Base-by-base conservation (phyloP, 2,888 invertebrate species). In the Halictus quadricinctus region DNA sequence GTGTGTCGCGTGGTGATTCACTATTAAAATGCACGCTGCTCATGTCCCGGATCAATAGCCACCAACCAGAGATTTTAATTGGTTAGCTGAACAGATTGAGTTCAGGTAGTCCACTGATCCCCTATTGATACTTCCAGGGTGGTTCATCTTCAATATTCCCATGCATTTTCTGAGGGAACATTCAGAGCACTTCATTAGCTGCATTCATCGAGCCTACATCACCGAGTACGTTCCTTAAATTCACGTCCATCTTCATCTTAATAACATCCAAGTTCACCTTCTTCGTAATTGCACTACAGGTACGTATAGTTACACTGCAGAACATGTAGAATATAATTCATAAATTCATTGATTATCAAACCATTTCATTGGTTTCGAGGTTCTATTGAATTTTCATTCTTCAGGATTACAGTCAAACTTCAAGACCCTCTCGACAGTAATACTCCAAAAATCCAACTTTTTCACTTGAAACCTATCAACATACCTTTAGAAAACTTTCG, bases 1-100 rank as follows among this genome's bases (percentile, higher is more conserved):
- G 64, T 29, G 64, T 29, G 64, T 64, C 15, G 64, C 64, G 25
- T 25, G 41, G 72, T 43, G 72, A 43, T 72, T 43, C n/a, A 72
- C 72, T 72, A 72, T n/a, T 43, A 72, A 72, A 72, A 72, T 72
- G 72, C 64, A 64, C 64, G 64, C 29, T 29, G 64, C 64, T 64
- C 64, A 64, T 64, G 64, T 64, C 29, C 64, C 64, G 64, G 64
- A 64, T 64, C 64, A 64, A 64, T 64, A 64, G 29, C 64, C 64
- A 29, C 54, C 41, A 36, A 36, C 25, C 25, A 36, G 58, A 64
- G 64, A 64, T 64, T 64, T 64, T 64, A 64, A 64, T 64, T 64
- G 29, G 64, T 64, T 13, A 64, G 64, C 29, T 64, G 64, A 64
- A 15, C 29, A 64, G 64, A 64, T 29, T 64, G 7, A 64, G 64